These are phyloP conservation scores for Bryconaethiops microstoma DNA, from an alignment of 2,797 vertebrate genomes.

Conservation along the genomic window DNA sequence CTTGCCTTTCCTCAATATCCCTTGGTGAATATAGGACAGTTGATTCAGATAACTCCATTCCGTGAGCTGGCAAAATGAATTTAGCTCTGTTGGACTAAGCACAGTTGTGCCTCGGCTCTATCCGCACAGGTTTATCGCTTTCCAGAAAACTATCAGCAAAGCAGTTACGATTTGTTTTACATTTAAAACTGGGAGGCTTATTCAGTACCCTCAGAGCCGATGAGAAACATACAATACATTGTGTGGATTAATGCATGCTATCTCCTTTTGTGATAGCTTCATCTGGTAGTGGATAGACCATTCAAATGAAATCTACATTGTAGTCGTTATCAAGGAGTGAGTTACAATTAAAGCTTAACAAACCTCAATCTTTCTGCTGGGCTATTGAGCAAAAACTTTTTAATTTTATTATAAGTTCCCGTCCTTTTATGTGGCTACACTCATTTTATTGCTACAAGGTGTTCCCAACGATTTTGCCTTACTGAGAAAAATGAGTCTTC, in stretches of 20 bases:
- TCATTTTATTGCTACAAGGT: slow-evolving; percentile 40
- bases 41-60: slow-evolving; percentile 74
- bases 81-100: slow-evolving; percentile 69
- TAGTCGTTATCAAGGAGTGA: slow-evolving; percentile 35
- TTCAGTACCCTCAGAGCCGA: slow-evolving; percentile 54
- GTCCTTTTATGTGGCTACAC: slow-evolving; percentile 41
- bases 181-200: slow-evolving; percentile 73
- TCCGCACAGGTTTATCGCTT: slow-evolving; percentile 67
- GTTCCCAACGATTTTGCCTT: slow-evolving; percentile 48
- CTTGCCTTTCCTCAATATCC: slow-evolving; percentile 70
- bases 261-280: slow-evolving; percentile 37
- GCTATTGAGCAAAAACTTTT: slow-evolving; percentile 11
- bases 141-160: slow-evolving; percentile 64
- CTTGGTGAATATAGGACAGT: slow-evolving; percentile 67
- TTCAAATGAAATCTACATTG: slow-evolving; percentile 34
- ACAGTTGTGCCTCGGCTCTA: slow-evolving; percentile 69
- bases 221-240: slow-evolving; percentile 62
- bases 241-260: slow-evolving; percentile 66
- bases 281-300: slow-evolving; percentile 10
- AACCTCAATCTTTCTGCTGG: slow-evolving; percentile 11
- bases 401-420: slow-evolving; percentile 3
- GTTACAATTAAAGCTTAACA: slow-evolving; percentile 13
- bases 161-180: slow-evolving; percentile 67
- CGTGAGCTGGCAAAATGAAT: slow-evolving; percentile 70
- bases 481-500: slow-evolving; percentile 39